Evolutionary conservation across 1,140 invertebrate genomes (phyloP), one percentile per base, ranked within the genome.

Genomic region (Drosophila lini): DNA sequence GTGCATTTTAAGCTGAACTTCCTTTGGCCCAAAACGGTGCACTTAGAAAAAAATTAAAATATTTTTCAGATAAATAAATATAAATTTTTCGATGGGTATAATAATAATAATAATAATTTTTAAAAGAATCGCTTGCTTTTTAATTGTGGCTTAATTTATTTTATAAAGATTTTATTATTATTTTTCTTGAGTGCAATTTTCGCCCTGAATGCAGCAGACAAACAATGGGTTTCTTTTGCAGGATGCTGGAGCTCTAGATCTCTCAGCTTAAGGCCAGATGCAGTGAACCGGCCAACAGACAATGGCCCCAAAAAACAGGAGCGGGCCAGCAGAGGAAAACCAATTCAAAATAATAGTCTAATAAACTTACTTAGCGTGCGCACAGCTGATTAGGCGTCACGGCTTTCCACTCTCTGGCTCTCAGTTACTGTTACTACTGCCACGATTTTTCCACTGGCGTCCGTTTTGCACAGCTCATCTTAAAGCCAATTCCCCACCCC

Each of bases 281-380:
- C 69, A 73, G 67, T 73, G 65, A 44, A 73, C 67, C 69, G 34
- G 53, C 69, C 41, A 71, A 71, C 67, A 71, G 69, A 73, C 69
- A 71, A 73, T 73, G 69, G 69, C 28, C 69, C 36, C 10, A 36
- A n/a, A 22, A 22, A n/a, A 36, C 15, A 70, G 34, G 36, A 32
- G 19, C 19, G 19, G 15, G 47, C n/a, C 8, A 55, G 50, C 19
- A 10, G 40, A 56, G 61, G 63, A 55, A 77, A 61, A 59, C 79
- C 79, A 86, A 88, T 86, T 86, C 78, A 80, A 88, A 86, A 83
- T 86, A 86, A 86, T 88, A 80, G 83, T 77, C 83, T 88, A 83
- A 88, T 86, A 86, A 86, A 86, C 84, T 86, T 88, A 82, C 80
- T 88, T 82, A 88, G 82, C 82, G 78, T 75, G 83, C 76, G 76